Evolutionary conservation across 1,140 invertebrate genomes (phyloP).

Genomic region (Asbolus verrucosus): DNA sequence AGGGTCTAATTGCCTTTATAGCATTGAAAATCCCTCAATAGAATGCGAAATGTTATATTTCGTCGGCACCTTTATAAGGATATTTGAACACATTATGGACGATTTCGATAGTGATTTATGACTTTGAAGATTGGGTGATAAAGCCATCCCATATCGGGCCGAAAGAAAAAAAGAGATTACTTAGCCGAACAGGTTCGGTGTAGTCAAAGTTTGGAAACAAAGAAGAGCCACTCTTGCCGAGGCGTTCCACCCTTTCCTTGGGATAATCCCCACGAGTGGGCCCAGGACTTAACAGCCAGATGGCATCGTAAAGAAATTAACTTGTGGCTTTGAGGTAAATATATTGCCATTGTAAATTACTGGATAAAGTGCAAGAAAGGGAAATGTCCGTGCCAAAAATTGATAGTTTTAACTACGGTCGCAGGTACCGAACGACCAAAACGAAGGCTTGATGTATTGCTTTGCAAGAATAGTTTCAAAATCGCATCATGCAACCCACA

Average conservation of each 20-base stretch:
- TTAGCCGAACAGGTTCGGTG: conserved; percentile 47
- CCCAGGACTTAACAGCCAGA: not conserved
- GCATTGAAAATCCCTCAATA: conserved; percentile 50
- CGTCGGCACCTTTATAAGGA: conserved; percentile 52
- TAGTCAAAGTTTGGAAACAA: conserved; percentile 47
- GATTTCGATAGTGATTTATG: conserved; percentile 60
- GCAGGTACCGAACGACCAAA: conserved; percentile 12
- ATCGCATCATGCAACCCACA: conserved; percentile 39
- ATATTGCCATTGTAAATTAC: conserved; percentile 16
- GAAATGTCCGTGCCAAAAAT: not conserved
- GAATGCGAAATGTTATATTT: conserved; percentile 53
- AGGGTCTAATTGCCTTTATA: conserved; percentile 53
- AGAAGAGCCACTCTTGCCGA: conserved; percentile 15
- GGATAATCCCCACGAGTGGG: conserved; percentile 6
- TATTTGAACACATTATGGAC: conserved; percentile 58
- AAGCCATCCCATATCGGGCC: conserved; percentile 42
- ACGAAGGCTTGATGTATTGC: conserved; percentile 18
- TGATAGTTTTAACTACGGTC: not conserved
- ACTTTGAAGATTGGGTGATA: conserved; percentile 58
- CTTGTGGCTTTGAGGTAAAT: not conserved
- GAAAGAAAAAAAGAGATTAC: conserved; percentile 32
- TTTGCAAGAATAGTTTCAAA: conserved; percentile 23
- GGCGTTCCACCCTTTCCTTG: conserved; percentile 19
- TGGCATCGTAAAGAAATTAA: conserved; percentile 14
- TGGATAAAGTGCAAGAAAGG: conserved; percentile 26